Base-by-base conservation (phyloP, 1,140 invertebrate species). In the Linepithema humile region DNA sequence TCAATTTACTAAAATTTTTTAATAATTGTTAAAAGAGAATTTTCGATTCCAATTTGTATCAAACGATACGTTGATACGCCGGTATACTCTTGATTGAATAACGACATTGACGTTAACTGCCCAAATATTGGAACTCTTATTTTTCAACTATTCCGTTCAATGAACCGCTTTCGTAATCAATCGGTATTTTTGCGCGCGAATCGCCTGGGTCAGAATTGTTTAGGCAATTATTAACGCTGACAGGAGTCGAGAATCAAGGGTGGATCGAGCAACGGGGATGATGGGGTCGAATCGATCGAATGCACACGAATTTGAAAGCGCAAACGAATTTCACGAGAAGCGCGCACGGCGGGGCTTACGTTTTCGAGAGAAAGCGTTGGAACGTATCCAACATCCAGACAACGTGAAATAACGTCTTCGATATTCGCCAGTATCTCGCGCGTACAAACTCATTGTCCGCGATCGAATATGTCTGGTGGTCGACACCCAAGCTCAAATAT, bases 401-500 rank as follows among this genome's bases (percentile, higher is more conserved):
- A 64, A 88, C 85, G 83, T 87, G 85, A 91, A 90, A 85, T 84
- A 90, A 90, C 80, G 75, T 86, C 90, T 88, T 89, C 85, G 82
- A 91, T 89, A 90, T 87, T 87, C 78, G 53, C 23, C 23, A 48
- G 57, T 48, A 88, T 73, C 69, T 48, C 29, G 48, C 48, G 55
- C 35, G 60, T 55, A 85, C 35, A 50, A 60, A 82, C 75, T 60
- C 74, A 48, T 67, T 26, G 55, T 57, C 23, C 35, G 55, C 75
- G 32, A 55, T 69, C 23, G 59, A 65, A 48, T 65, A 65, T 77
- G 26, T 62, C 40, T 45, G 20, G 67, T 17, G 40, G 53, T 80
- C 48, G 26, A 23, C 35, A 43, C n/a, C 26, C n/a, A 55, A 26
- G 17, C 40, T 69, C 35, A 35, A 50, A 78, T 50, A 70, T 69